These are phyloP conservation scores for Heterotilapia buettikoferi DNA, from an alignment of 2,113 vertebrate genomes.

Conservation along the genomic window DNA sequence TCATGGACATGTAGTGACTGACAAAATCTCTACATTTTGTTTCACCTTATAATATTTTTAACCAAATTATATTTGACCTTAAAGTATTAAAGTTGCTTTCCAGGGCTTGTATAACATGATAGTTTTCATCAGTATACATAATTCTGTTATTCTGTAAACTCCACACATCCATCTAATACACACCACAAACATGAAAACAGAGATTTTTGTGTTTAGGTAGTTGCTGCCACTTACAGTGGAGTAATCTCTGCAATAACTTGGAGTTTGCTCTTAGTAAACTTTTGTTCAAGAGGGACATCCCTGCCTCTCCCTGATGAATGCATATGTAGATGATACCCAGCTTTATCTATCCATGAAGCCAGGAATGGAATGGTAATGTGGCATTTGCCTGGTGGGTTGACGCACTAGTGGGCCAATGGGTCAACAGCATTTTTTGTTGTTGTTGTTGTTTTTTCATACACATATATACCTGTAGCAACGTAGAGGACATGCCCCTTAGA, in stretches of 20 bases:
- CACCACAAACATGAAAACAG: not conserved
- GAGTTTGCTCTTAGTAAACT: not conserved
- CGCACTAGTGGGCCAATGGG: rapidly evolving
- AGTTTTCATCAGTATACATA: not conserved
- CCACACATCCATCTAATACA: not conserved
- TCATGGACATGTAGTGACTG: not conserved
- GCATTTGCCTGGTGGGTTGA: not conserved
- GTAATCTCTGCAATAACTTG: not conserved
- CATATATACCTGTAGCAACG: not conserved
- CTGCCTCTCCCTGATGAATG: not conserved
- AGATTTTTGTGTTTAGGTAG: not conserved
- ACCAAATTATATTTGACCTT: not conserved
- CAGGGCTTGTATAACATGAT: not conserved
- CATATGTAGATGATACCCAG: not conserved
- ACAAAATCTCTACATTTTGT: not conserved
- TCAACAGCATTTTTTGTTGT: not conserved
- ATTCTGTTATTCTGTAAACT: not conserved
- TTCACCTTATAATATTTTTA: not conserved
- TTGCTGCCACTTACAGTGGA: not conserved
- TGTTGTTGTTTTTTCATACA: not conserved
- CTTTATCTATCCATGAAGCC: not conserved
- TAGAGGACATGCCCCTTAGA: not conserved
- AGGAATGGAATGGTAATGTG: not conserved
- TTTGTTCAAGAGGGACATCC: not conserved
- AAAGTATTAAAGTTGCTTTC: not conserved